These are phyloP conservation scores for Pongo pygmaeus DNA, from an alignment of 2,113 vertebrate species.

Conservation along the genomic window DNA sequence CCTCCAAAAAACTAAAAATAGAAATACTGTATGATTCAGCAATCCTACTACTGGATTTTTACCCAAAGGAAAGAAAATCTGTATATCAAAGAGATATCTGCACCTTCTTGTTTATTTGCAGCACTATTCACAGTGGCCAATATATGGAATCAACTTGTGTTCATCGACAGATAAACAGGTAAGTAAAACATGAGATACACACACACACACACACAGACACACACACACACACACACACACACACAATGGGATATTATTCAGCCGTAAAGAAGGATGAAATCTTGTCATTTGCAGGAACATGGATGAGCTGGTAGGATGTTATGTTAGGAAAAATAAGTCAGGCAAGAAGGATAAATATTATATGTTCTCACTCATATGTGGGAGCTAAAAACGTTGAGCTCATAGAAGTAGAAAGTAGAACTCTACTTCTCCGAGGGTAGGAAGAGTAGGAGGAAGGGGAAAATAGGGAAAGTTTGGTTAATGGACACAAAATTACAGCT, in stretches of 20 bases:
- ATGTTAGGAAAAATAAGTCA: not conserved
- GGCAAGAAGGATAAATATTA: not conserved
- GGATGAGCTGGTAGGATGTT: not conserved
- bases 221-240: too few relatives aligned
- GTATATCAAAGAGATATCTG: not conserved
- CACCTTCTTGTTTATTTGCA: not conserved
- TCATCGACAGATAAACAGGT: not conserved
- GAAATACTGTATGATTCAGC: not conserved
- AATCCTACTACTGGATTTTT: not conserved
- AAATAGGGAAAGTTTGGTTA: not conserved
- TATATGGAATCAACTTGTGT: not conserved
- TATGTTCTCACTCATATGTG: not conserved
- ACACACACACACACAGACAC: too few relatives aligned
- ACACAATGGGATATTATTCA: not conserved
- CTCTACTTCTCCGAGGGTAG: not conserved
- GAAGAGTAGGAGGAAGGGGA: not conserved
- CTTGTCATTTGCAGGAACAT: not conserved
- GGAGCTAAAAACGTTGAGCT: not conserved
- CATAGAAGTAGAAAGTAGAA: not conserved
- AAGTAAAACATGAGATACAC: not conserved
- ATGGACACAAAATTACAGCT: not conserved
- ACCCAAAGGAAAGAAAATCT: not conserved
- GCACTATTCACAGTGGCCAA: not conserved
- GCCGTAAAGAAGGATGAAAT: not conserved
- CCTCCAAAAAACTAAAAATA: not conserved